Conservation (phyloP, 2,888 invertebrate species). For the Thera obeliscata region DNA sequence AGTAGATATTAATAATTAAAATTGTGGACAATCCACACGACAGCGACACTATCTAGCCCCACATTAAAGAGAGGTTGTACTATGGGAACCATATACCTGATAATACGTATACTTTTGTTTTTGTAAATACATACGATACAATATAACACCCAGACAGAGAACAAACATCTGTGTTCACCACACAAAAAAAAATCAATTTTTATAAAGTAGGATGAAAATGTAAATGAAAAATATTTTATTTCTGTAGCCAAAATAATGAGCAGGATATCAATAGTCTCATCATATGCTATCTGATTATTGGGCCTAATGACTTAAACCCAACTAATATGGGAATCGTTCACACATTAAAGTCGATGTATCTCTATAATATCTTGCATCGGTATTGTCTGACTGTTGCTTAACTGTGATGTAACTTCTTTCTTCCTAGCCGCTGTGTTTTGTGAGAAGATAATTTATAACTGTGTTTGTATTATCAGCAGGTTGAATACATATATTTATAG, state of each 20-base stretch:
- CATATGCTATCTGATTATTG: conserved; percentile 28
- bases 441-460: background rate
- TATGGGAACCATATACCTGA: no score
- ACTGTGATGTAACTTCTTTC: conserved; percentile 18
- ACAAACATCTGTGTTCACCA: no score
- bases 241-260: no score
- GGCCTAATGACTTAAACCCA: conserved; percentile 29
- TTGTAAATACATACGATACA: no score
- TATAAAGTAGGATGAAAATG: conserved; percentile 17
- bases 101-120: no score
- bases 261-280: conserved; percentile 12
- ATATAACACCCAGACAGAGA: no score
- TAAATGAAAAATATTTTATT: conserved; percentile 18
- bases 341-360: conserved; percentile 32
- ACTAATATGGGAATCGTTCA: conserved; percentile 41
- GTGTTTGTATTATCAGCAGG: background rate
- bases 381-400: conserved; percentile 35
- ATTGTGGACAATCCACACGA: no score
- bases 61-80: no score
- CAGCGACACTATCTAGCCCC: no score
- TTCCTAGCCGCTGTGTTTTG: conserved; percentile 8
- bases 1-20: no score
- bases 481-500: background rate
- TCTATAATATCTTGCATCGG: conserved; percentile 42
- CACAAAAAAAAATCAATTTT: conserved; percentile 14